Conservation (phyloP, 2,888 invertebrate species). For the Eucera pruinosa region DNA sequence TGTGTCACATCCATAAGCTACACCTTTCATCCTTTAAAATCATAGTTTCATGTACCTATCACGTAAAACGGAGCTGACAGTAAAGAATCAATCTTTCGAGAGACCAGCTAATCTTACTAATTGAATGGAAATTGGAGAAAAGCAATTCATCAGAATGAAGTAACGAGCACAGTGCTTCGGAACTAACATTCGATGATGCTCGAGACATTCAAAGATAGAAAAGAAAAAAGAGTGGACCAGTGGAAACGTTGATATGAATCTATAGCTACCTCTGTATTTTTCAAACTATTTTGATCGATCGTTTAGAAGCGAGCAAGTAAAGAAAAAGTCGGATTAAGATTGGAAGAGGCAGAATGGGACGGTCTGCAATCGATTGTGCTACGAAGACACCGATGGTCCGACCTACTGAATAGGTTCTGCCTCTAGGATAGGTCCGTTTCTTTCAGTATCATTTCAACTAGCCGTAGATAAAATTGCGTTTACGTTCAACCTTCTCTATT, state of each 20-base stretch:
- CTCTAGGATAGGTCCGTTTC: conserved; percentile 47
- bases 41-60: too few relatives aligned
- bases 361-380: conserved; percentile 54
- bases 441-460: conserved; percentile 52
- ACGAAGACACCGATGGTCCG: conserved; percentile 34
- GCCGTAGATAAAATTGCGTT: conserved; percentile 67
- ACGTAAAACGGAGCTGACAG: background rate
- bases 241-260: conserved; percentile 54
- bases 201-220: conserved; percentile 19
- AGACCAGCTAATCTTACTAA: conserved; percentile 5
- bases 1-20: too few relatives aligned
- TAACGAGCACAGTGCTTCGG: conserved; percentile 23
- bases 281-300: conserved; percentile 25
- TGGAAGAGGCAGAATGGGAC: conserved; percentile 28
- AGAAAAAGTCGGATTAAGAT: conserved; percentile 57
- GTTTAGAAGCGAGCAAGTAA: conserved; percentile 43
- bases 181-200: conserved; percentile 34
- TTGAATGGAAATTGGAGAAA: conserved; percentile 15
- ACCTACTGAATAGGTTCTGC: conserved; percentile 42
- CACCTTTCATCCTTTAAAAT: too few relatives aligned
- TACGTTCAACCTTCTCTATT: conserved; percentile 49
- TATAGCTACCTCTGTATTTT: conserved; percentile 38
- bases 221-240: background rate
- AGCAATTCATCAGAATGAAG: conserved; percentile 32
- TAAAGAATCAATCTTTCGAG: conserved; percentile 8